These are phyloP conservation scores for Schizaphis graminum DNA, from an alignment of 2,888 invertebrate genomes.

Conservation along the genomic window DNA sequence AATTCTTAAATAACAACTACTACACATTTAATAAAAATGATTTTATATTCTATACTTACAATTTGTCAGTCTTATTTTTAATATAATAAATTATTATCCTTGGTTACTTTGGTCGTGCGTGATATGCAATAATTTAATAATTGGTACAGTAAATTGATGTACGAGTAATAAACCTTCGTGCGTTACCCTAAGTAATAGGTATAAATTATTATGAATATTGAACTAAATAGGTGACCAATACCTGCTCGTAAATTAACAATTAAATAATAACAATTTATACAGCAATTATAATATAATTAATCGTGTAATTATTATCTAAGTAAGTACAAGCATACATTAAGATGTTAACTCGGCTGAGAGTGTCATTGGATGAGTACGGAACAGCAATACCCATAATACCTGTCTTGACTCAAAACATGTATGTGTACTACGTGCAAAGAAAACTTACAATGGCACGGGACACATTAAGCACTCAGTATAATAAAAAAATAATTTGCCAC, in stretches of 20 bases:
- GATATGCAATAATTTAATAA: neutral
- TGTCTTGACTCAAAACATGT: neutral
- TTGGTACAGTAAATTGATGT: neutral
- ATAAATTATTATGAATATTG: neutral
- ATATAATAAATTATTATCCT: neutral
- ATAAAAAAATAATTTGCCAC: neutral
- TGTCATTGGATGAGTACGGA: neutral
- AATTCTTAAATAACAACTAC: neutral
- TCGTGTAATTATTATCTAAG: no score
- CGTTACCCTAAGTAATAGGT: neutral
- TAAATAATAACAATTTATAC: neutral
- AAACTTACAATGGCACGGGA: neutral
- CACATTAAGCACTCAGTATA: neutral
- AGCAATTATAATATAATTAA: neutral
- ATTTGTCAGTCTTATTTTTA: neutral
- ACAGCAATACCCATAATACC: neutral
- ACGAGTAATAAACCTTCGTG: neutral
- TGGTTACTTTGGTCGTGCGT: neutral
- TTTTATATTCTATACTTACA: neutral
- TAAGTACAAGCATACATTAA: neutral
- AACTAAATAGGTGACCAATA: neutral
- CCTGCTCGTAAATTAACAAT: neutral
- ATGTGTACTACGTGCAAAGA: neutral
- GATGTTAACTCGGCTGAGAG: neutral
- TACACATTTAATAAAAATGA: neutral